These are phyloP conservation scores for Actinia equina DNA, from an alignment of 64 coral and sea anemone species.

Conservation along the genomic window DNA sequence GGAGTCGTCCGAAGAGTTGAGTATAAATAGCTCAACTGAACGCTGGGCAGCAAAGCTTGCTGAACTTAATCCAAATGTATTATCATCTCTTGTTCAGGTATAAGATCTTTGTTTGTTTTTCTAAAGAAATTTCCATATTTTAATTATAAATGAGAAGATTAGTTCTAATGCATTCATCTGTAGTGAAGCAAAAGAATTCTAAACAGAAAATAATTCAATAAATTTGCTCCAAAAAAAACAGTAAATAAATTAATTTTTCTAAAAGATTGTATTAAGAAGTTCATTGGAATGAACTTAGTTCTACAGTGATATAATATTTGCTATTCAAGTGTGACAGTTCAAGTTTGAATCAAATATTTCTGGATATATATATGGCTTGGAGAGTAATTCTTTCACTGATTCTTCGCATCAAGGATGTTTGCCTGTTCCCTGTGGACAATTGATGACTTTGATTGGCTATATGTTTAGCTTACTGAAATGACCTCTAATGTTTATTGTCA, in stretches of 20 bases:
- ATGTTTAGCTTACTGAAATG: not conserved
- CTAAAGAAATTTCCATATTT: constrained; percentile 22
- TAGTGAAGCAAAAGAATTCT: constrained; percentile 4
- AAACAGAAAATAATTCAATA: not conserved
- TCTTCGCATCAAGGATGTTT: not conserved
- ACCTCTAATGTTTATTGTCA: not conserved
- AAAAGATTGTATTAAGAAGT: not conserved
- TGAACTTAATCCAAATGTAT: constrained; percentile 1
- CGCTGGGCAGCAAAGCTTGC: not conserved
- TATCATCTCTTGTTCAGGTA: constrained; percentile 30
- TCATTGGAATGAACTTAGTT: not conserved
- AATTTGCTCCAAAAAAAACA: not conserved
- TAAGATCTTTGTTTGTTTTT: not conserved
- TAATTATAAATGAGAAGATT: constrained; percentile 4
- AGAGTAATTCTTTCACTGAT: not conserved
- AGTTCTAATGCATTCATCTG: not conserved
- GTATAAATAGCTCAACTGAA: not conserved
- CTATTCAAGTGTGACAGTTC: not conserved
- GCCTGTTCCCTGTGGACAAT: not conserved
- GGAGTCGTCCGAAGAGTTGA: not conserved
- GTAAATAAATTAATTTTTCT: not conserved
- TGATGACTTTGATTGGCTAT: not conserved
- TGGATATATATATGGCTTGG: not conserved
- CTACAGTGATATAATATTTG: not conserved
- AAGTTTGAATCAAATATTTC: not conserved